These are phyloP conservation scores for Mormyrops attenuatus DNA, from an alignment of 2,797 vertebrate genomes.

Conservation along the genomic window DNA sequence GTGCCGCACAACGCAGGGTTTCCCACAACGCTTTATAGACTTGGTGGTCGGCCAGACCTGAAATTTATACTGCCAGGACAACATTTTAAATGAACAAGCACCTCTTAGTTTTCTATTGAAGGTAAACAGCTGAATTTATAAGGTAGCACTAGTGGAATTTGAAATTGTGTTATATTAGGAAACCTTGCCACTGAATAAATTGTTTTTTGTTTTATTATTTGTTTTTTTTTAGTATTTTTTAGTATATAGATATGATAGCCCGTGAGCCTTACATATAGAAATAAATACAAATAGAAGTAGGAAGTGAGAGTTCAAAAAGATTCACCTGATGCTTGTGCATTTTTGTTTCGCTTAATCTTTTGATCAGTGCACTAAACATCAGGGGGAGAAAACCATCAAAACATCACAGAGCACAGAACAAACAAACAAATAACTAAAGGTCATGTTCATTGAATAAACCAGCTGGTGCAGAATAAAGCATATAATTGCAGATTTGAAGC, in stretches of 20 bases:
- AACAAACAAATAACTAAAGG: background rate
- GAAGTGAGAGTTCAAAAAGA: background rate
- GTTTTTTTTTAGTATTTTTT: background rate
- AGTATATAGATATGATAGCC: background rate
- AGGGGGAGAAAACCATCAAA: background rate
- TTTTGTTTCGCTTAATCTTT: background rate
- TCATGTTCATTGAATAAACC: constrained; percentile 3
- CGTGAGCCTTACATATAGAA: background rate
- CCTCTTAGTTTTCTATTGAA: background rate
- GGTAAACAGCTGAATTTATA: constrained; percentile 1
- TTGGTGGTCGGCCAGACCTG: background rate
- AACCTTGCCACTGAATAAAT: background rate
- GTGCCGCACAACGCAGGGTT: background rate
- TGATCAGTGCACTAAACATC: background rate
- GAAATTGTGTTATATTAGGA: background rate
- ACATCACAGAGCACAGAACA: background rate
- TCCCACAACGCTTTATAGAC: constrained; percentile 2
- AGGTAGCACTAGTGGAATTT: background rate
- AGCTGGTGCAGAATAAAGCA: constrained; percentile 22
- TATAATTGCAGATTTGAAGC: background rate
- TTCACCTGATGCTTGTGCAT: background rate
- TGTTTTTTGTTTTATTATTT: background rate
- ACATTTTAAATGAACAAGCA: constrained; percentile 2
- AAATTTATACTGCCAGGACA: background rate
- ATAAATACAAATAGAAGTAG: background rate